Evolutionary conservation across 35 echinoderm and acorn worm genomes (phyloP).

Genomic region (Heliocidaris erythrogramma): DNA sequence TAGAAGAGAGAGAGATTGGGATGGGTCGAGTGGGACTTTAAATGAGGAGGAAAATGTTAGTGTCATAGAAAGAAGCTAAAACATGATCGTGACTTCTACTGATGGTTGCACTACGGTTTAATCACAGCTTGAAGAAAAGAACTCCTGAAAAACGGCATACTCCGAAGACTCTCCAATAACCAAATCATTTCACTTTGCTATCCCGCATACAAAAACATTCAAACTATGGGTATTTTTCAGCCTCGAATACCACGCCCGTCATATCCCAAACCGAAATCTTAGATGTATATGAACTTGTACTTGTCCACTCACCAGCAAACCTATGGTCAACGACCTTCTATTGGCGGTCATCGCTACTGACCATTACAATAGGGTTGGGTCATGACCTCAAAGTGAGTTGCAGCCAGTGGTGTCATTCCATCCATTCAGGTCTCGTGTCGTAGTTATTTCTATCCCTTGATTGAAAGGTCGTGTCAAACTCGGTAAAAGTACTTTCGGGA

Average conservation of each 20-base stretch:
- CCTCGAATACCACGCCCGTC: background rate
- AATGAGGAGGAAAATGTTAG: too few relatives aligned
- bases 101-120: too few relatives aligned
- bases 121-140: background rate
- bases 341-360: background rate
- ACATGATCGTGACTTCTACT: too few relatives aligned
- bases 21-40: too few relatives aligned
- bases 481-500: background rate
- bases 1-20: too few relatives aligned
- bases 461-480: background rate
- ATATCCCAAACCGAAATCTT: background rate
- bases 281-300: conserved; percentile 17
- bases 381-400: background rate
- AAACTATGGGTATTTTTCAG: background rate
- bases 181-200: background rate
- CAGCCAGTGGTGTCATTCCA: background rate
- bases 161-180: background rate
- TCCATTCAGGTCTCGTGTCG: background rate
- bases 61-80: too few relatives aligned
- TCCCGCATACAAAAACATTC: background rate
- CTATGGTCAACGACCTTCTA: background rate
- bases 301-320: background rate
- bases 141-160: background rate
- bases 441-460: background rate
- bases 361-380: conserved; percentile 8